phyloP scores from a whole-genome alignment of 2,888 invertebrate species.

The Drosophila anomelani region DNA sequence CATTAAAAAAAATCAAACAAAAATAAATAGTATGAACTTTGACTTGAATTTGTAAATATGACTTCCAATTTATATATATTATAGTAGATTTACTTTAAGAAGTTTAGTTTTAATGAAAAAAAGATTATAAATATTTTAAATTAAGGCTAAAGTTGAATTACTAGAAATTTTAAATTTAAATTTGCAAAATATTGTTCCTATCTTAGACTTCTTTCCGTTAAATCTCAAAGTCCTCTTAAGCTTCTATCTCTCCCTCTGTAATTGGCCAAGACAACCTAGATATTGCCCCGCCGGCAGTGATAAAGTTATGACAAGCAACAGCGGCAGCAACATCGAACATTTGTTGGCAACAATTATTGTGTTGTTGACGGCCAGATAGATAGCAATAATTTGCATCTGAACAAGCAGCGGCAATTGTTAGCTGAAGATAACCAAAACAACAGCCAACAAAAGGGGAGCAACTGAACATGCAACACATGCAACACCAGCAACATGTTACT shows the following conservation, averaged over 20 bases:
- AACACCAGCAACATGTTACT: slow-evolving; percentile 57
- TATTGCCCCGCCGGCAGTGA: slow-evolving; percentile 49
- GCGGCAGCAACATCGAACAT: slow-evolving; percentile 41
- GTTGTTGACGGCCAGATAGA: slow-evolving; percentile 72
- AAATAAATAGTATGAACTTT: too few species aligned
- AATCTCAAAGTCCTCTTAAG: background rate
- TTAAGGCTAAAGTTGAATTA: background rate
- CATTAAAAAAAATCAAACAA: too few species aligned
- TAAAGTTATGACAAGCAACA: slow-evolving; percentile 66
- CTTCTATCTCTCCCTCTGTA: slow-evolving; percentile 34
- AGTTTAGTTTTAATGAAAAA: background rate
- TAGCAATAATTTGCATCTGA: slow-evolving; percentile 57
- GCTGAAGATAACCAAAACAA: slow-evolving; percentile 56
- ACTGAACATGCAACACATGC: slow-evolving; percentile 37
- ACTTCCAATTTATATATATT: too few species aligned
- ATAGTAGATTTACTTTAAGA: background rate
- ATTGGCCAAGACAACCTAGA: slow-evolving; percentile 41
- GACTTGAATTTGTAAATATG: too few species aligned
- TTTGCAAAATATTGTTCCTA: background rate
- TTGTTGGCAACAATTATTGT: slow-evolving; percentile 50
- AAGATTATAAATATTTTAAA: too few species aligned
- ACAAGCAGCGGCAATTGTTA: slow-evolving; percentile 31
- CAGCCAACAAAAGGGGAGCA: slow-evolving; percentile 56
- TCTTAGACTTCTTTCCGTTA: background rate
- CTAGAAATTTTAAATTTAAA: background rate